These are phyloP conservation scores for Prenolepis imparis DNA, from an alignment of 2,888 invertebrate species.

Conservation along the genomic window DNA sequence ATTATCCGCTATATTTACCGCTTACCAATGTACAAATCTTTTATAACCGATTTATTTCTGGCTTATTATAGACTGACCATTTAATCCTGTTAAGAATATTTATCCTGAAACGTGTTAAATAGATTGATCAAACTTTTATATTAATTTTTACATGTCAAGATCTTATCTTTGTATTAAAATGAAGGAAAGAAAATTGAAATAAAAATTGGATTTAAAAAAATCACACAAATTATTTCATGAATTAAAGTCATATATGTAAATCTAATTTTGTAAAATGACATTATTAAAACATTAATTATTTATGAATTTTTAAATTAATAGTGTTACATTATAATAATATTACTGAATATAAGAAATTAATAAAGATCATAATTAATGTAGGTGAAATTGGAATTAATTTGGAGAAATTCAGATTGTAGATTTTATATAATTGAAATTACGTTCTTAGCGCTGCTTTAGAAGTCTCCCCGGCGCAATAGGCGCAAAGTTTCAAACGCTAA, in stretches of 20 bases:
- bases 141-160: neutral
- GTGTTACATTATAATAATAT: neutral
- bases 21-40: neutral
- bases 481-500: conserved; percentile 47
- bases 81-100: conserved; percentile 11
- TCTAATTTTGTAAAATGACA: neutral
- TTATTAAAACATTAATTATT: neutral
- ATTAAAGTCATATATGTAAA: neutral
- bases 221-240: neutral
- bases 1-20: conserved; percentile 39
- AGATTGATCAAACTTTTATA: neutral
- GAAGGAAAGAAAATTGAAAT: neutral
- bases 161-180: neutral
- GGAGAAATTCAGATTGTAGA: neutral
- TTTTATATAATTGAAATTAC: neutral
- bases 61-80: neutral
- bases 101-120: neutral
- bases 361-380: neutral
- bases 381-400: neutral
- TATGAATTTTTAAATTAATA: neutral
- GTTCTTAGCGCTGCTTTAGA: neutral
- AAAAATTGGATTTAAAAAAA: neutral
- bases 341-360: neutral
- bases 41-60: neutral
- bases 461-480: conserved; percentile 1